Base-by-base conservation (phyloP, 2,113 vertebrate species). In the Salvelinus fontinalis region DNA sequence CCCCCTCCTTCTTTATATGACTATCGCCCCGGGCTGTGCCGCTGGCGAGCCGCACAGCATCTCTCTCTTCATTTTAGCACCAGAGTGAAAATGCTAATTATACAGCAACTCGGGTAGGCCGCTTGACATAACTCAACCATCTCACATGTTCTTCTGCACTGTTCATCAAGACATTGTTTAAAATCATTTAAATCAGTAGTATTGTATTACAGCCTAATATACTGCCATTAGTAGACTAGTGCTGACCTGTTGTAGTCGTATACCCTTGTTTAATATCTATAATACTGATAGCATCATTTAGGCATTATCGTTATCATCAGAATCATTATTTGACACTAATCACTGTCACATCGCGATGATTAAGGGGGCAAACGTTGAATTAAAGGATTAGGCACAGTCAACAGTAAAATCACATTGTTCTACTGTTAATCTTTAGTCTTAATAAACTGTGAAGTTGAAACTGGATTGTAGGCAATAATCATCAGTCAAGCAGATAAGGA, bases 41-140 rank as follows among this genome's bases (percentile, higher is more conserved):
- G 82, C 22, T 91, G 93, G 95, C 95, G 84, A 85, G 48, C 91
- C 90, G 89, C 92, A 88, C 92, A 78, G 92, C 92, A 87, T 79
- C 85, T 91, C 86, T 81, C 89, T 76, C 93, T 91, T 93, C 93
- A 92, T 92, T 93, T 93, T 89, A 91, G 90, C 89, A 91, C 92
- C 92, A 93, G 84, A 91, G 92, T 95, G 92, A 94, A 94, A 94
- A 95, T 94, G 94, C 93, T 95, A 95, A 96, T 95, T 86, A 86
- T 77, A 81, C 66, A 74, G 82, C 80, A 79, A 81, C 84, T 76
- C 76, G 76, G 75, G 68, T 54, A 16, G 12, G 51, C 51, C 78
- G 73, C 77, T 81, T 78, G 76, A 85, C 85, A 79, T 79, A 81
- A 82, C 75, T 82, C 81, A 70, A 54, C 72, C 80, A 84, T 77